Evolutionary conservation across 1,140 invertebrate species (phyloP), one percentile per base, ranked within the genome.

Genomic region (Aphidius gifuensis): DNA sequence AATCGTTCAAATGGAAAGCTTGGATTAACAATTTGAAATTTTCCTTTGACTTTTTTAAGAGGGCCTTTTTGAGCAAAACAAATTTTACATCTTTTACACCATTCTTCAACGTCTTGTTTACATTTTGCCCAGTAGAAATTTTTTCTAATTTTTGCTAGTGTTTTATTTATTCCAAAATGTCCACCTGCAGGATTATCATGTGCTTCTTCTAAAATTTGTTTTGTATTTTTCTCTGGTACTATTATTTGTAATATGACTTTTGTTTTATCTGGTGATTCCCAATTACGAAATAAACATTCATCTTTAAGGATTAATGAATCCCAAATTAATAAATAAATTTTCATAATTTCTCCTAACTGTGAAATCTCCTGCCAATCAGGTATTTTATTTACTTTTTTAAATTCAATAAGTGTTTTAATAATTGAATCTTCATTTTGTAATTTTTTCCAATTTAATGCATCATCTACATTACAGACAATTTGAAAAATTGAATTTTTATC

Each of bases 1-100:
- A 72, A 55, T 59, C 64, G 43, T 66, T 69, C 66, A 44, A 69
- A 65, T 23, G 66, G 65, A 60, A 50, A 46, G 5, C 59, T 43
- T 38, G 45, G 56, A 51, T 64, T 59, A 38, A 46, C 50, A 40
- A 55, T 59, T 55, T 64, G 57, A 1, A 76, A 51, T 6, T 53
- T 42, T 2, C 63, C 68, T 32, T 63, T 62, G 0, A 51, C 64
- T 42, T 60, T 59, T 9, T 21, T 32, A 1, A 38, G 5, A 3
- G 70, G 70, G 6, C 67, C 70, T 62, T 72, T 71, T 16, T 51
- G 54, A 16, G 16, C 16, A 16, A 16, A 16, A 16, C 16, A 16
- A 16, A 16, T 16, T 16, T 16, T 16, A 16, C 16, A 16, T 16
- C 16, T 16, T 16, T 16, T 16, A 16, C 16, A 16, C 16, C 16